Evolutionary conservation across 2,888 invertebrate genomes (phyloP).

Genomic region (Nysson spinosus): DNA sequence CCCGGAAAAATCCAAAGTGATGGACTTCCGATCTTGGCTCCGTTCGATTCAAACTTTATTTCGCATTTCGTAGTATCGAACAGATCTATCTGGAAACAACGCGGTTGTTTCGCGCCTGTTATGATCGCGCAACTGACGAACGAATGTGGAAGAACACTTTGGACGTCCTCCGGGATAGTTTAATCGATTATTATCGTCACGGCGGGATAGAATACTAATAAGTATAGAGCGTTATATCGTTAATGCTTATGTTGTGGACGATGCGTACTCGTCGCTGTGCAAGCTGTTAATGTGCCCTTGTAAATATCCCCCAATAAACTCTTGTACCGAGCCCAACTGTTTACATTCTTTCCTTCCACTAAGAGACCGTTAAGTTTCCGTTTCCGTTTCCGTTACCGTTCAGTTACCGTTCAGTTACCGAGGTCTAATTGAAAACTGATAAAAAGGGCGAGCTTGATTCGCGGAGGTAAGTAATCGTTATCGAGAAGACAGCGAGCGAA

Average conservation of each 20-base stretch:
- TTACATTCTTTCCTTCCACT: slow-evolving; percentile 17
- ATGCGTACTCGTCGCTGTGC: slow-evolving; percentile 69
- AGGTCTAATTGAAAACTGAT: background rate
- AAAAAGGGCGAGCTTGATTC: slow-evolving; percentile 1
- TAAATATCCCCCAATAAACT: slow-evolving; percentile 72
- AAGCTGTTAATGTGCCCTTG: slow-evolving; percentile 70
- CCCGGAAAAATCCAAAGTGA: slow-evolving; percentile 34
- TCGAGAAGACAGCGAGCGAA: slow-evolving; percentile 18
- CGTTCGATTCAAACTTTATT: too few species aligned
- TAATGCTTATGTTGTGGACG: slow-evolving; percentile 71
- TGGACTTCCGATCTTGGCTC: too few species aligned
- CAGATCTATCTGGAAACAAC: too few species aligned
- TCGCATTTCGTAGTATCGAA: too few species aligned
- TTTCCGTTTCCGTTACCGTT: background rate
- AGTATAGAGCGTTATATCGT: slow-evolving; percentile 72
- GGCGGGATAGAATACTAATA: slow-evolving; percentile 69
- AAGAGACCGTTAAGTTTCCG: background rate
- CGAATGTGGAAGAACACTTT: slow-evolving; percentile 43
- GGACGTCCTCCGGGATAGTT: slow-evolving; percentile 51
- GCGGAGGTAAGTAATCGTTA: slow-evolving; percentile 16
- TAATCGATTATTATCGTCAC: slow-evolving; percentile 64
- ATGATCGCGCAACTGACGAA: too few species aligned
- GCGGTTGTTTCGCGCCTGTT: too few species aligned
- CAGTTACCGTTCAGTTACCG: background rate
- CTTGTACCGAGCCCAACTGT: slow-evolving; percentile 68